These are phyloP conservation scores for Nothocercus nigrocapillus DNA, from an alignment of 2,113 vertebrate species.

Conservation along the genomic window DNA sequence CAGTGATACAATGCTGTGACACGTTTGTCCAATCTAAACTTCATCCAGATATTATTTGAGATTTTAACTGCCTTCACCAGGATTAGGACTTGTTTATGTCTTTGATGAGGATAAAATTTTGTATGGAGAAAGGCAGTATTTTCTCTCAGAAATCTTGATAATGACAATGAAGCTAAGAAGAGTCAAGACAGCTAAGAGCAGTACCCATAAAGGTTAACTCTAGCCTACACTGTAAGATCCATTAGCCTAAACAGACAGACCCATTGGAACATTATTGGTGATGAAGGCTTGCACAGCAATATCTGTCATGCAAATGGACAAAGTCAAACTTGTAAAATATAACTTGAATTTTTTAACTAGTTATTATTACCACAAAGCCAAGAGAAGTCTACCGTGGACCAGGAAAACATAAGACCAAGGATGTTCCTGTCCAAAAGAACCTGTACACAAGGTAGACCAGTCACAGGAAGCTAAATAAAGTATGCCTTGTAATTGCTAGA, in stretches of 20 bases:
- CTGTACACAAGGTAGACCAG: background rate
- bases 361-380: background rate
- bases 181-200: background rate
- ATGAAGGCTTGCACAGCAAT: background rate
- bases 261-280: background rate
- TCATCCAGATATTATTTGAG: background rate
- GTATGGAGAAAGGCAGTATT: background rate
- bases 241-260: background rate
- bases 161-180: background rate
- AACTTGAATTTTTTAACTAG: background rate
- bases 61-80: background rate
- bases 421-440: background rate
- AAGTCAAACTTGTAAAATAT: background rate
- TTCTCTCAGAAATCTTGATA: background rate
- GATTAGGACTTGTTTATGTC: background rate
- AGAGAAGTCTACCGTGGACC: background rate
- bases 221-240: background rate
- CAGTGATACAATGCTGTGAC: background rate
- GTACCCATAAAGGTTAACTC: background rate
- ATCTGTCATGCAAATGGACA: background rate
- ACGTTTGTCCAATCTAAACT: background rate
- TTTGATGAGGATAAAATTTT: background rate
- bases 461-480: background rate
- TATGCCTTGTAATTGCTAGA: background rate
- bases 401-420: background rate